Conservation (phyloP, 1,140 invertebrate species). For the Orchesella cincta region DNA sequence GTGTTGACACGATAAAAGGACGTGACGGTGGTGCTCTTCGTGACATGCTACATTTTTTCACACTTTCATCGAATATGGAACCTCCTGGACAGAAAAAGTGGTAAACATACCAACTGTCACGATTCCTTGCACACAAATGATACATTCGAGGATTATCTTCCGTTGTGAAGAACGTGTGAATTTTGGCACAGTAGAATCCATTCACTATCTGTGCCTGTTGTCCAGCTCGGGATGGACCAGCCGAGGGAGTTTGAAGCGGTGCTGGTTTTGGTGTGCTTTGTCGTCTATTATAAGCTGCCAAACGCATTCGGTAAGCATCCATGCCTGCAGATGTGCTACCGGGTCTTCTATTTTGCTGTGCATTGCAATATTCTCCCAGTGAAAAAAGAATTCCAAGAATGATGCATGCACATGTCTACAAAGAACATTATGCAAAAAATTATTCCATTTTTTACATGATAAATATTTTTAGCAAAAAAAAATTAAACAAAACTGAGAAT, state of each 20-base stretch:
- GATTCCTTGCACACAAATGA: background rate
- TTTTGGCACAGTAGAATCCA: background rate
- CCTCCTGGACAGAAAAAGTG: constrained; percentile 2
- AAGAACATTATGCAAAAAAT: no score
- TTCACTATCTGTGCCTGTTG: background rate
- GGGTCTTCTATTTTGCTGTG: background rate
- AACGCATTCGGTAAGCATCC: background rate
- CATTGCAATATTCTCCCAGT: no score
- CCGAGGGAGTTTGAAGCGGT: background rate
- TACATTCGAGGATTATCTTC: constrained; percentile 4
- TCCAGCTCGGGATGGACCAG: background rate
- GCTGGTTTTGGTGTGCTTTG: background rate
- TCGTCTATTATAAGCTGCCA: background rate
- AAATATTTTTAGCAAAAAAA: no score
- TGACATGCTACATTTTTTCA: constrained; percentile 14
- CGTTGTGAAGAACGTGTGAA: background rate
- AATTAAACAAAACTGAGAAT: no score
- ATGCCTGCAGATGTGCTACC: background rate
- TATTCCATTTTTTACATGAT: no score
- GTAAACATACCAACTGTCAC: constrained; percentile 24
- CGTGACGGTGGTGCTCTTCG: background rate
- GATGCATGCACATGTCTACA: no score
- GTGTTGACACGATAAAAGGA: background rate
- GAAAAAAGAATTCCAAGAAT: no score
- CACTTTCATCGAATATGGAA: background rate